A percentile compares a stretch with the other conserved stretches of the same genome.
These are phyloP conservation scores for Euspilapteryx auroguttella DNA, from an alignment of 2,888 invertebrate species.

Conservation along the genomic window DNA sequence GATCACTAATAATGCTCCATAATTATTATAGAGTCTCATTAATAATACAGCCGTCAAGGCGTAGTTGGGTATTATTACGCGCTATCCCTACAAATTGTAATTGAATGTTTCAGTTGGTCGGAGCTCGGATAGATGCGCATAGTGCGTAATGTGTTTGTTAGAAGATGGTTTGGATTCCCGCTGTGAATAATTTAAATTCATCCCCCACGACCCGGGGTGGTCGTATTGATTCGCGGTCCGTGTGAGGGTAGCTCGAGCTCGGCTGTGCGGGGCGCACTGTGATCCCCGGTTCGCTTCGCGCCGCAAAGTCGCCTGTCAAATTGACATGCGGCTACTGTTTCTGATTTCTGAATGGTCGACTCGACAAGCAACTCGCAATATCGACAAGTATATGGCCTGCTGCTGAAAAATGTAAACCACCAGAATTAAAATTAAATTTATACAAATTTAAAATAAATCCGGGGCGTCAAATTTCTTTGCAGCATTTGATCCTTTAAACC, in stretches of 20 bases:
- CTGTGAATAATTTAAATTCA: conserved; percentile 61
- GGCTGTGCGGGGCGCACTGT: conserved; percentile 9
- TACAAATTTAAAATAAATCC: too few relatives aligned
- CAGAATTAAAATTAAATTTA: too few relatives aligned
- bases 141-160: conserved; percentile 61
- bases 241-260: conserved; percentile 20
- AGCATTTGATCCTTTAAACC: too few relatives aligned
- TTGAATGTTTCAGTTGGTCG: conserved; percentile 46
- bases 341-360: conserved; percentile 17
- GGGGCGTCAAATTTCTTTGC: too few relatives aligned
- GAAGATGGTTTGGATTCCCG: conserved; percentile 56
- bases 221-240: conserved; percentile 33
- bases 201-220: conserved; percentile 36
- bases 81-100: conserved; percentile 48
- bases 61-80: conserved; percentile 37
- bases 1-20: too few relatives aligned
- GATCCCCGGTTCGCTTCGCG: conserved; percentile 17
- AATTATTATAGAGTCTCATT: too few relatives aligned
- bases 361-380: too few relatives aligned
- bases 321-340: conserved; percentile 25
- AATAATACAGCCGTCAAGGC: too few relatives aligned
- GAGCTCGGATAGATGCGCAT: conserved; percentile 44
- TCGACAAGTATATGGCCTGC: too few relatives aligned
- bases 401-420: too few relatives aligned
- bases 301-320: conserved; percentile 38